Conservation (phyloP, 2,113 vertebrate genomes). For the Sylvilagus bachmani region DNA sequence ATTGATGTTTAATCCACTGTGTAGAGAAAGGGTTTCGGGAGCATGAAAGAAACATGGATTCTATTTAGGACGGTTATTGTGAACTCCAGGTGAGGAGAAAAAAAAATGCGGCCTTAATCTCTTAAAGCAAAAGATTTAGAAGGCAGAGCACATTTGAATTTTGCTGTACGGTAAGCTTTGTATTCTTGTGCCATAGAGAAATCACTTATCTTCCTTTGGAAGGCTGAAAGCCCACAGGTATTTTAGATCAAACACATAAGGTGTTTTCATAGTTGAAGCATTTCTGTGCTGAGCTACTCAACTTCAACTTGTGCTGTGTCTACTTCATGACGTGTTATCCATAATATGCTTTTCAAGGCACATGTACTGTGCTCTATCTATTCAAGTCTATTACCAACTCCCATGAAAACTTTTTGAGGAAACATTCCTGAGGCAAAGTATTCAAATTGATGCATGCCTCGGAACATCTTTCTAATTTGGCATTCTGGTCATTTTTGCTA, state of each 20-base stretch:
- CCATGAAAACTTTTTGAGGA: not conserved
- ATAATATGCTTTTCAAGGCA: not conserved
- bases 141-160: not conserved
- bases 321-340: not conserved
- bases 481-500: conserved; percentile 26
- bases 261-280: not conserved
- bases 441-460: conserved; percentile 58
- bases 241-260: not conserved
- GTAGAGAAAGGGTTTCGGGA: not conserved
- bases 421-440: not conserved
- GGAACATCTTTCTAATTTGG: conserved; percentile 54
- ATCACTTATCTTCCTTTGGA: not conserved
- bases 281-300: conserved; percentile 6
- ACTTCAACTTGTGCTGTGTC: not conserved
- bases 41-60: not conserved
- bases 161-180: not conserved
- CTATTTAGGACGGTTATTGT: not conserved
- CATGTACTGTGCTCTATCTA: not conserved
- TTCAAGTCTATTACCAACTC: not conserved
- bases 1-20: not conserved
- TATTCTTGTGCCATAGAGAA: not conserved
- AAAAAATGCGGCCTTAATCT: not conserved
- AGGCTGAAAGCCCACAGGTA: not conserved
- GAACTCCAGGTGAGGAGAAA: not conserved
- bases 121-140: not conserved